Percentiles rank a stretch among this genome's conserved stretches.
Evolutionary conservation across 2,888 invertebrate species (phyloP).

Genomic region (Caenorhabditis zanzibari): DNA sequence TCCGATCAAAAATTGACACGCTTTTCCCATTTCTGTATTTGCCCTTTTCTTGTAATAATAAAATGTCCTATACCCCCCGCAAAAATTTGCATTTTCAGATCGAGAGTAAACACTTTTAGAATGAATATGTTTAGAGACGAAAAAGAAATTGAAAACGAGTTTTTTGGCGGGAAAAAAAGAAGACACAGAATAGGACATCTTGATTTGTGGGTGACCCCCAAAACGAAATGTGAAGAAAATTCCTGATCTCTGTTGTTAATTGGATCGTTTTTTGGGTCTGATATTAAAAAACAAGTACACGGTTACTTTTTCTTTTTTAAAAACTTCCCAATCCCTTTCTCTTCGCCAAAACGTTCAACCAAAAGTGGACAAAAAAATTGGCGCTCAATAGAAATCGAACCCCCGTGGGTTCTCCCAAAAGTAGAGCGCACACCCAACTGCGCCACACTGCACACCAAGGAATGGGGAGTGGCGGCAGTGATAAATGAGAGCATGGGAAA

Average conservation of each 20-base stretch:
- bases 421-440: too few species aligned
- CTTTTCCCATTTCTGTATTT: background rate
- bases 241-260: constrained; percentile 28
- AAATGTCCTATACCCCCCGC: background rate
- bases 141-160: constrained; percentile 15
- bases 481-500: too few species aligned
- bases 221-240: background rate
- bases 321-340: too few species aligned
- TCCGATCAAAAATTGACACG: background rate
- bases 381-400: too few species aligned
- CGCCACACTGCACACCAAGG: too few species aligned
- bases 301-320: too few species aligned
- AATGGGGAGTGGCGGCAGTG: too few species aligned
- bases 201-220: constrained; percentile 38
- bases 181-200: constrained; percentile 16
- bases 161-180: background rate
- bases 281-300: too few species aligned
- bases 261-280: constrained; percentile 1
- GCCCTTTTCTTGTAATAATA: background rate
- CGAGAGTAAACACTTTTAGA: background rate
- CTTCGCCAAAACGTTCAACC: background rate
- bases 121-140: background rate
- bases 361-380: background rate
- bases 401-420: too few species aligned
- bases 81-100: background rate